These are phyloP conservation scores for Dorcus hopei DNA, from an alignment of 2,888 invertebrate species.

Conservation along the genomic window DNA sequence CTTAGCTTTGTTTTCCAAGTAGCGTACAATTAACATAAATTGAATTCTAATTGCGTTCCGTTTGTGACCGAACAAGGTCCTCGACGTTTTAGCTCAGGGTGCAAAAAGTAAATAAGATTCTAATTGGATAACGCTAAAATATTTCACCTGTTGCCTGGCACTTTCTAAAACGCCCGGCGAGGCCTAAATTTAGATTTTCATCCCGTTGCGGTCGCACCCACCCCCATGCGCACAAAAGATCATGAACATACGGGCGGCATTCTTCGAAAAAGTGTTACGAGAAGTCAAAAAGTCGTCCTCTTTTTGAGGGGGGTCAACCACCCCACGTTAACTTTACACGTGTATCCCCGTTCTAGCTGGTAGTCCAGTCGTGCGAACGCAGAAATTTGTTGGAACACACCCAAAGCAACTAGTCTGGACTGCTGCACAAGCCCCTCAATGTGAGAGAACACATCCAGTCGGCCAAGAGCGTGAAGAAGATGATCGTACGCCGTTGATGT, in stretches of 20 bases:
- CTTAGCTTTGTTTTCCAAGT: no score
- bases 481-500: constrained; percentile 24
- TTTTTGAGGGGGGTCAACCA: constrained; percentile 55
- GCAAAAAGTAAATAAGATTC: constrained; percentile 12
- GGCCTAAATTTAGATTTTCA: neutral
- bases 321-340: constrained; percentile 55
- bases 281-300: constrained; percentile 50
- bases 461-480: constrained; percentile 36
- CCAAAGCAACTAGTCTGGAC: constrained; percentile 42
- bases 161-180: constrained; percentile 3
- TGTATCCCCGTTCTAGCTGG: constrained; percentile 48
- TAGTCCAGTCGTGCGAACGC: constrained; percentile 26
- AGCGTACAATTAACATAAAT: no score
- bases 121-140: constrained; percentile 7
- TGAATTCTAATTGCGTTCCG: no score
- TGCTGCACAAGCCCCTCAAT: constrained; percentile 49
- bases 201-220: constrained; percentile 5
- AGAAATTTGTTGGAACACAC: constrained; percentile 36
- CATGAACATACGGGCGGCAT: constrained; percentile 35
- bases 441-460: constrained; percentile 45
- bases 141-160: constrained; percentile 19
- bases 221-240: constrained; percentile 20
- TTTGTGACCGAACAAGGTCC: no score
- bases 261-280: constrained; percentile 44
- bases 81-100: neutral